phyloP scores from a whole-genome alignment of 2,797 vertebrate genomes.

The Ctenosaura bakeri region DNA sequence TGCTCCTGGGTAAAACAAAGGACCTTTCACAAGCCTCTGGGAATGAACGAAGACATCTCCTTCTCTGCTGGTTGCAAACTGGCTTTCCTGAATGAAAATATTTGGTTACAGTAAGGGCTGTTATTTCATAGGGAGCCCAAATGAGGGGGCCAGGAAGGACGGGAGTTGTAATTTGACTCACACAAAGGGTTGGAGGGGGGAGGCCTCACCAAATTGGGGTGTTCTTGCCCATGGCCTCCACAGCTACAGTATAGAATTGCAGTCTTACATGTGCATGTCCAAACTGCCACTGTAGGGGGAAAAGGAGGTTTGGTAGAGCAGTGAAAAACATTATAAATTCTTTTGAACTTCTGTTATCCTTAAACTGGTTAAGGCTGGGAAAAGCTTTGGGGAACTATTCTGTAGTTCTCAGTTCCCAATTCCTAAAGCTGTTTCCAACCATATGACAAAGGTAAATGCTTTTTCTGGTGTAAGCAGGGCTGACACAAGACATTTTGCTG shows the following conservation, averaged over 20 bases:
- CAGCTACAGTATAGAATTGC: conserved; percentile 34
- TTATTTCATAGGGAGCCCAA: conserved; percentile 80
- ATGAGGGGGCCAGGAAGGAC: conserved; percentile 70
- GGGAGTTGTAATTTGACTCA: conserved; percentile 78
- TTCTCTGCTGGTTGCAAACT: conserved; percentile 83
- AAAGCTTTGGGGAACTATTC: too few species aligned
- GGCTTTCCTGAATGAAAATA: conserved; percentile 84
- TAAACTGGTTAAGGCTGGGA: not conserved
- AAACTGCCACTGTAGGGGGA: not conserved
- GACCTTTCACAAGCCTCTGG: conserved; percentile 88
- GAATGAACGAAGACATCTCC: conserved; percentile 82
- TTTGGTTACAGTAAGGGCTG: conserved; percentile 86
- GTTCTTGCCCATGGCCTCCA: conserved; percentile 51
- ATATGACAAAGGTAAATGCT: too few species aligned
- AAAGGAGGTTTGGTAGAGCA: not conserved
- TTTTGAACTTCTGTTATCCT: not conserved
- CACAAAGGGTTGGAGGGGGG: conserved; percentile 54
- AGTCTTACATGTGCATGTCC: conserved; percentile 17
- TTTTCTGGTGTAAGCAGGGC: not conserved
- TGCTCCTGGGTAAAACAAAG: conserved; percentile 91
- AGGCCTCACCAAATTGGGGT: conserved; percentile 60
- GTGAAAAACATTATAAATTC: not conserved
- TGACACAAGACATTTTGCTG: not conserved
- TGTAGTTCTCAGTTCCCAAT: too few species aligned
- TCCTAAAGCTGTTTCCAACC: too few species aligned